Percentiles rank a stretch among this genome's conserved stretches.
Conservation (phyloP, 2,113 vertebrate genomes). For the Leptocoma aspasia region DNA sequence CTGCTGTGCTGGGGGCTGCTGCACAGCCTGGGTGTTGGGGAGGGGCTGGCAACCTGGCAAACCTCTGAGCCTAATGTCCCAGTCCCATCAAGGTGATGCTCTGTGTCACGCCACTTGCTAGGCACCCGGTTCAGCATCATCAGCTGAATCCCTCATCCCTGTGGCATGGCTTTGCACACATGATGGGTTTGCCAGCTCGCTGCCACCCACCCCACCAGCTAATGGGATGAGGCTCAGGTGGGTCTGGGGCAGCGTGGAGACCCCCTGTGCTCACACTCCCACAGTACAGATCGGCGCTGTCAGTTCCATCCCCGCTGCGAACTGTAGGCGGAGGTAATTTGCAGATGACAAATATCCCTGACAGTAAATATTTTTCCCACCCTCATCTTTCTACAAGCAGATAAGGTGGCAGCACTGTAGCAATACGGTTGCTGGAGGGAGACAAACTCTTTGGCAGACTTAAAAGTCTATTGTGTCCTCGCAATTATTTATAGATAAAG, state of each 20-base stretch:
- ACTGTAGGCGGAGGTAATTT: constrained; percentile 42
- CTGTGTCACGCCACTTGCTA: not conserved
- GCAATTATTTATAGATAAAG: constrained; percentile 64
- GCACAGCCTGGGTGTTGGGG: not conserved
- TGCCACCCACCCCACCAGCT: not conserved
- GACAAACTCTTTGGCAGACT: constrained; percentile 49
- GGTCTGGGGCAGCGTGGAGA: not conserved
- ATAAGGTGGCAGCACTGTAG: constrained; percentile 52
- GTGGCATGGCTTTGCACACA: fast-evolving
- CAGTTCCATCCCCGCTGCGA: not conserved
- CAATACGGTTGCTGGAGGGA: constrained; percentile 42
- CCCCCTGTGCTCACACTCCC: not conserved
- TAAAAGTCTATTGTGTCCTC: constrained; percentile 51
- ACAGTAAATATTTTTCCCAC: constrained; percentile 57
- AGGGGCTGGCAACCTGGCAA: not conserved
- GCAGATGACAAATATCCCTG: constrained; percentile 54
- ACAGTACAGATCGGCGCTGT: not conserved
- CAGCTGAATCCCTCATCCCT: not conserved
- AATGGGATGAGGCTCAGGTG: not conserved
- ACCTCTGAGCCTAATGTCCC: not conserved
- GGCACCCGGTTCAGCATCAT: not conserved
- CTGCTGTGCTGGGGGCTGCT: not conserved
- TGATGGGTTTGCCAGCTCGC: fast-evolving
- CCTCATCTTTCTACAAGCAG: constrained; percentile 47
- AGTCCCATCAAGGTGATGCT: not conserved